Base-by-base conservation (phyloP, 64 coral and sea anemone species). In the Montipora capricornis region DNA sequence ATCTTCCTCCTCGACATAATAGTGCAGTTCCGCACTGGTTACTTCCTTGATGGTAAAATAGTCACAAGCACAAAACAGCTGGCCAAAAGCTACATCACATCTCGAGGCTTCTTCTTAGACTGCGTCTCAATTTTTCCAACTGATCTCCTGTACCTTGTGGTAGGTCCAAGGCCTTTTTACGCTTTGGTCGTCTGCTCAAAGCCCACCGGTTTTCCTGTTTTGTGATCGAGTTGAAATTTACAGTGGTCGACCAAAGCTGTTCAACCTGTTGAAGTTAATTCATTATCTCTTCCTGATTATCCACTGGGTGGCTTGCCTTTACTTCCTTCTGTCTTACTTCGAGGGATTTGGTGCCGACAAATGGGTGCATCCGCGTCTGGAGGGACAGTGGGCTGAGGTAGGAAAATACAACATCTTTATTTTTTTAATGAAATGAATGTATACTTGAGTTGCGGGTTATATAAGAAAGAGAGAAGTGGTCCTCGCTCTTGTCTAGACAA, bases 301-400 rank as follows among this genome's bases (percentile, higher is more conserved):
- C 71, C 97, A 98, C 29, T 98, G 97, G 97, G 97, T 98, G 10
- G 94, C 97, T 24, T 98, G 97, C 74, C 22, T 95, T 12, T 98
- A 98, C 83, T 96, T 96, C 24, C 87, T 98, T 53, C 64, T 98
- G 0, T 98, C 97, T 9, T 76, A 92, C 59, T 58, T 80, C 11
- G 94, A 96, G 60, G 97, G 97, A 17, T 93, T 96, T 89, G 97
- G 94, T 11, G 81, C 74, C 13, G 94, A 96, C 68, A 49, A 58
- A 7, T 98, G 97, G 97, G 70, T 96, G 2, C 94, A 96, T 79
- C 97, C 97, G 2, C 50, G 44, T 26, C 91, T 91, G 3, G 55
- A 94, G 50, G 91, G 88, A 47, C 80, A 88, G 73, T 93, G 91
- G 89, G 88, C 94, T 2, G 89, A 94, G 92, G 97, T 98, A 89